Evolutionary conservation across 2,888 invertebrate genomes (phyloP), one percentile per base, ranked within the genome.

Genomic region (Lithophane leautieri): DNA sequence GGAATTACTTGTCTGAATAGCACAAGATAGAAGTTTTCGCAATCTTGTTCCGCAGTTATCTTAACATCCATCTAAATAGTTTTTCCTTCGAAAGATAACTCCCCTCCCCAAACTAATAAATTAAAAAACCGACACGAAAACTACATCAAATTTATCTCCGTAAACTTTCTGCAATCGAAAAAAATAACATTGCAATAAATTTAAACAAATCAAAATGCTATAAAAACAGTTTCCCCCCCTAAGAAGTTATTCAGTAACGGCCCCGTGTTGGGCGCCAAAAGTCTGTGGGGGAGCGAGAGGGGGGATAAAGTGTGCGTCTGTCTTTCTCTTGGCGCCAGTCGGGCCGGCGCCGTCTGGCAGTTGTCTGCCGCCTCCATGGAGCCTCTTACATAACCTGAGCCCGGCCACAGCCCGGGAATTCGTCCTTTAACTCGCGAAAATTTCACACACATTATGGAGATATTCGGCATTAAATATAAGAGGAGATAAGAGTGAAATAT

Each of bases 281-380:
- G 82, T 90, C 90, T 86, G 86, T 68, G 74, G 62, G 78, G 52
- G 81, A 88, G n/a, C 28, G 90, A 84, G 90, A 90, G 85, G 76
- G 88, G 75, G 88, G 86, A 73, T 67, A 72, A 69, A 79, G 81
- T 85, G 77, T 76, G 82, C 67, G 69, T 68, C 82, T 76, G 85
- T 92, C 92, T 88, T 90, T 61, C 85, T 92, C 90, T 74, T 89
- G 93, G 97, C 97, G 97, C 97, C 97, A 96, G 97, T 91, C 96
- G 92, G 94, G 88, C 95, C 93, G 97, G 97, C 97, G 97, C 97
- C 97, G 95, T 93, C 92, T 94, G 89, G 86, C 86, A 85, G 85
- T 83, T 87, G 94, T 94, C 94, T 94, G 92, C 86, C 94, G 94
- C 90, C 94, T 85, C 82, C 70, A 77, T 89, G 94, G 94, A 94